Conservation (phyloP, 2,113 vertebrate species). For the Heloderma charlesbogerti region DNA sequence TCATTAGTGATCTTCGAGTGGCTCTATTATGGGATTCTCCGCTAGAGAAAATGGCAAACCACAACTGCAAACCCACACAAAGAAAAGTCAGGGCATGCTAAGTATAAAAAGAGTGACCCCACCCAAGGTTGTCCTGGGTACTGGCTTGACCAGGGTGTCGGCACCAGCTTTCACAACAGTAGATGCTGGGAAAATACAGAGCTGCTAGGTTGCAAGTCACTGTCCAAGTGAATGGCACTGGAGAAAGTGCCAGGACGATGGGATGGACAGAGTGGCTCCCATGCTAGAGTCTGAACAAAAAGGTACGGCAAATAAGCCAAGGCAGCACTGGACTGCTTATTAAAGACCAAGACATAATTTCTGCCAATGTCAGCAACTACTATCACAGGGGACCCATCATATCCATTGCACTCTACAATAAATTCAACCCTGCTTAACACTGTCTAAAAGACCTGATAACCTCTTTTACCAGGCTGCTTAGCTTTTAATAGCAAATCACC, state of each 20-base stretch:
- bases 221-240: neutral
- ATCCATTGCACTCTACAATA: neutral
- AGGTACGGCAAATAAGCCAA: neutral
- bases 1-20: slow-evolving; percentile 26
- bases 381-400: neutral
- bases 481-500: slow-evolving; percentile 6
- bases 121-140: neutral
- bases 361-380: neutral
- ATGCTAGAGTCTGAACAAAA: neutral
- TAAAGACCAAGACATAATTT: neutral
- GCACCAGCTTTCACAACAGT: neutral
- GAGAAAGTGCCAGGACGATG: neutral
- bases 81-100: neutral
- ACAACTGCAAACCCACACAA: neutral
- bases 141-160: neutral
- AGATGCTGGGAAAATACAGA: neutral
- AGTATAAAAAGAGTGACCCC: neutral
- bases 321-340: neutral
- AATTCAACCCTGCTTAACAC: neutral
- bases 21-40: slow-evolving; percentile 11
- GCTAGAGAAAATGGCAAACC: neutral
- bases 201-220: neutral
- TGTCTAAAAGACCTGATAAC: neutral
- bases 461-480: neutral
- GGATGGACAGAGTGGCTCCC: neutral